Evolutionary conservation across 1,140 invertebrate species (phyloP), one percentile per base, ranked within the genome.

Genomic region (Zaprionus ornatus): DNA sequence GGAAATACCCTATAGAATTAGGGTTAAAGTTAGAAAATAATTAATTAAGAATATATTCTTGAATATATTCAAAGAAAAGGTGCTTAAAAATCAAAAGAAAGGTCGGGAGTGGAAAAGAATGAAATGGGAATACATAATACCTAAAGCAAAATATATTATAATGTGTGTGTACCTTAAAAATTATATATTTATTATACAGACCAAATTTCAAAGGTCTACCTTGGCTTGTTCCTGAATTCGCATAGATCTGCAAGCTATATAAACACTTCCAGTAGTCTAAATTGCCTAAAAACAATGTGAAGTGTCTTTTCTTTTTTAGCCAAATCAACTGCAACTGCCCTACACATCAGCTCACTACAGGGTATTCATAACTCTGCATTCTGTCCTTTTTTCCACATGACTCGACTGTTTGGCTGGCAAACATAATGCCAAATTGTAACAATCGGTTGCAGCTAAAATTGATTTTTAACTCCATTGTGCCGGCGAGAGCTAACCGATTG

Each of bases 361-460:
- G 56, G 56, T 57, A 57, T 57, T 1, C 2, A 37, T 37, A 57
- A 68, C 13, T 52, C 56, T 50, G 12, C 29, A 25, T 10, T 65
- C 37, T 52, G 62, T 15, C 50, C 48, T 23, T 59, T 40, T 77
- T 72, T 77, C 52, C 67, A 66, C 66, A 76, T 79, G 77, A 79
- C 73, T 76, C 68, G 54, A 74, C 73, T 76, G 73, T 79, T 79
- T 76, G 42, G 21, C 62, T 37, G 32, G 42, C 54, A 71, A 73
- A 79, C 74, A 79, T 63, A 79, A 79, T 77, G 69, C 35, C 52
- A 77, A 77, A 77, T 80, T 63, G 55, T 48, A 80, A 77, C 77
- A 80, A 77, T 73, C 60, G 63, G 57, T 37, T 74, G 64, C 74
- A 72, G 45, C 57, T 62, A 56, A 57, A 79, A 79, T 79, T 66